Conservation (phyloP, 2,113 vertebrate species). For the Panurus biarmicus region DNA sequence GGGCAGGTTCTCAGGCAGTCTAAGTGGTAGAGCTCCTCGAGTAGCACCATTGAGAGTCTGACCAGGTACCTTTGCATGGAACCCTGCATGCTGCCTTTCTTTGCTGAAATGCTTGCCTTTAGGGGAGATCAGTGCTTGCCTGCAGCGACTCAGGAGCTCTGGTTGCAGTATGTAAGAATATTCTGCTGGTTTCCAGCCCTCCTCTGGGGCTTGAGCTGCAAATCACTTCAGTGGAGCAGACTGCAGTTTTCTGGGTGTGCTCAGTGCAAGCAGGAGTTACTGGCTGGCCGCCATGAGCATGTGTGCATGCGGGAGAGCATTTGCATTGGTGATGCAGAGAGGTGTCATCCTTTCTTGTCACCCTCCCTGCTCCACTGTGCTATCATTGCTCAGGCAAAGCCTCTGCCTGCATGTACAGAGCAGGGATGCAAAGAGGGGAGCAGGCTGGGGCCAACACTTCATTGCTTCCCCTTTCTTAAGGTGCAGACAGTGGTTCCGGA, state of each 20-base stretch:
- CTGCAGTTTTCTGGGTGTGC: neutral
- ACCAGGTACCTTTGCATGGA: neutral
- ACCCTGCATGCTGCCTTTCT: neutral
- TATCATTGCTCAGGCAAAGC: accelerated
- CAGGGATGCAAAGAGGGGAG: neutral
- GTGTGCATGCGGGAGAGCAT: neutral
- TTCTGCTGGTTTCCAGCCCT: neutral
- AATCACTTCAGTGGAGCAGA: neutral
- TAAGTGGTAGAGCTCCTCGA: neutral
- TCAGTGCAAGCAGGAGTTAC: neutral
- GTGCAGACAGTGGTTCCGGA: neutral
- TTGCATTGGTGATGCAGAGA: neutral
- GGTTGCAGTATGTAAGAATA: neutral
- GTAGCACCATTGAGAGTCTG: neutral
- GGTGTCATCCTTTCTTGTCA: neutral
- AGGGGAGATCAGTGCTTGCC: neutral
- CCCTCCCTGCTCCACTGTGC: neutral
- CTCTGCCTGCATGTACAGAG: neutral
- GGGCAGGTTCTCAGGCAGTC: neutral
- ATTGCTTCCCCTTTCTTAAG: neutral
- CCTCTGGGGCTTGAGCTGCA: neutral
- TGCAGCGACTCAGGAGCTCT: neutral
- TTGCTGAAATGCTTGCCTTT: neutral
- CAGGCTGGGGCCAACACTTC: neutral
- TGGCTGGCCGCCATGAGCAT: accelerated